Evolutionary conservation across 2,113 vertebrate genomes (phyloP).

Genomic region (Phrynocephalus versicolor): DNA sequence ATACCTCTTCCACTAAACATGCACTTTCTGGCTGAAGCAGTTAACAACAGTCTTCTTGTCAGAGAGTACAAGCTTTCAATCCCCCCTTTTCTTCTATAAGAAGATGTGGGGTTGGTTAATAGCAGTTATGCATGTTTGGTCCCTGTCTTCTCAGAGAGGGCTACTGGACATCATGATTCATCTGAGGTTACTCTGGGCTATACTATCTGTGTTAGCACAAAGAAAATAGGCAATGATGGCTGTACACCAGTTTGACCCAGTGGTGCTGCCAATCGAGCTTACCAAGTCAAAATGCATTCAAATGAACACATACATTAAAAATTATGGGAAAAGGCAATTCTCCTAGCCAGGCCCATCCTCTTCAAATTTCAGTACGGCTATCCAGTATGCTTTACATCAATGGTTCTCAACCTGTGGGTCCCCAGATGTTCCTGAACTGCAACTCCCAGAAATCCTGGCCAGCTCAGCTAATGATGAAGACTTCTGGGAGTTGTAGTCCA

Average conservation of each 20-base stretch:
- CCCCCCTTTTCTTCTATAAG: neutral
- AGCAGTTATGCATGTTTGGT: neutral
- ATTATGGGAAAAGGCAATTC: neutral
- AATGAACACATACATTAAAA: neutral
- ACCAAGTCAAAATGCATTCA: neutral
- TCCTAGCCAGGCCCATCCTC: neutral
- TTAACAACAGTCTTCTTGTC: neutral
- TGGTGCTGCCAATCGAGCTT: neutral
- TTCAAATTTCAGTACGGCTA: neutral
- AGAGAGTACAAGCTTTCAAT: neutral
- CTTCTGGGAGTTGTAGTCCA: too few relatives aligned
- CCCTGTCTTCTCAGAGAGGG: neutral
- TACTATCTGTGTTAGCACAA: neutral
- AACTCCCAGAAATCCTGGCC: too few relatives aligned
- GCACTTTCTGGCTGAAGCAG: neutral
- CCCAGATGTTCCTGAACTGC: too few relatives aligned
- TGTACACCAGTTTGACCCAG: neutral
- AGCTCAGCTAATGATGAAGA: too few relatives aligned
- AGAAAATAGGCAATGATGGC: too few relatives aligned
- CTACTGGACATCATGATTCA: neutral
- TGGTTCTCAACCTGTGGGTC: too few relatives aligned
- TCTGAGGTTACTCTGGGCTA: neutral
- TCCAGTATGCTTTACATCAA: neutral
- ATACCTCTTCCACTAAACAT: neutral
- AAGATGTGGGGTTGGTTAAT: neutral